These are phyloP conservation scores for Cyphomyrus discorhynchus DNA, from an alignment of 2,113 vertebrate genomes.

Conservation along the genomic window DNA sequence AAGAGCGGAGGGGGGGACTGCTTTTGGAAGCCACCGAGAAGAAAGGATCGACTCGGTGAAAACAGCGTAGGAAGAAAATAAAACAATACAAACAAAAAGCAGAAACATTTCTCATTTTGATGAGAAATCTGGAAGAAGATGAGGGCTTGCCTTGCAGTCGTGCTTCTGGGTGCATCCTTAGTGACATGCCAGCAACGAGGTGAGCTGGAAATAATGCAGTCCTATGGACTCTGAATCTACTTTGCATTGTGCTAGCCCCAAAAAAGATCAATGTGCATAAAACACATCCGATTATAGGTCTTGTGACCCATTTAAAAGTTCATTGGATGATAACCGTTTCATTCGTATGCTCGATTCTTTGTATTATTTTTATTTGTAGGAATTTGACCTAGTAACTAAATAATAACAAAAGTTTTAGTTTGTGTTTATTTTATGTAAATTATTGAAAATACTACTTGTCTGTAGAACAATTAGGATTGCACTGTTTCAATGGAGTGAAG, in stretches of 20 bases:
- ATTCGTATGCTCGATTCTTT: not conserved
- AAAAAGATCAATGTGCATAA: not conserved
- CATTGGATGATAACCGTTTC: not conserved
- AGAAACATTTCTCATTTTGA: not conserved
- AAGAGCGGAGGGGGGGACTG: not conserved
- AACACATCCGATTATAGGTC: not conserved
- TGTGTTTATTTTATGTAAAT: not conserved
- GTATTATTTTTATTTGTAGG: not conserved
- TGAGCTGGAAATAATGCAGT: conserved; percentile 36
- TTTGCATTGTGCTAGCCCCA: not conserved
- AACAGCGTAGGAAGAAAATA: not conserved
- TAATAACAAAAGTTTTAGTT: not conserved
- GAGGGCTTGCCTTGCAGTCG: conserved; percentile 23
- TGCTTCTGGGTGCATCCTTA: conserved; percentile 34
- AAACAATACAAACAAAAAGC: not conserved
- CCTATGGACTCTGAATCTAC: conserved; percentile 18
- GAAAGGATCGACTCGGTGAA: not conserved
- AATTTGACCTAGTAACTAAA: not conserved
- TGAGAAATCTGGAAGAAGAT: conserved; percentile 25
- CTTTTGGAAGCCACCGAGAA: not conserved
- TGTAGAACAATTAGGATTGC: not conserved
- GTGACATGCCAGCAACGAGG: conserved; percentile 44
- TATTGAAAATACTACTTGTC: not conserved
- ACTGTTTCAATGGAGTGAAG: not conserved
- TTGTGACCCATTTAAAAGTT: not conserved